Evolutionary conservation across 2,797 vertebrate species (phyloP), one percentile per base, ranked within the genome.

Genomic region (Epinephelus malabaricus): DNA sequence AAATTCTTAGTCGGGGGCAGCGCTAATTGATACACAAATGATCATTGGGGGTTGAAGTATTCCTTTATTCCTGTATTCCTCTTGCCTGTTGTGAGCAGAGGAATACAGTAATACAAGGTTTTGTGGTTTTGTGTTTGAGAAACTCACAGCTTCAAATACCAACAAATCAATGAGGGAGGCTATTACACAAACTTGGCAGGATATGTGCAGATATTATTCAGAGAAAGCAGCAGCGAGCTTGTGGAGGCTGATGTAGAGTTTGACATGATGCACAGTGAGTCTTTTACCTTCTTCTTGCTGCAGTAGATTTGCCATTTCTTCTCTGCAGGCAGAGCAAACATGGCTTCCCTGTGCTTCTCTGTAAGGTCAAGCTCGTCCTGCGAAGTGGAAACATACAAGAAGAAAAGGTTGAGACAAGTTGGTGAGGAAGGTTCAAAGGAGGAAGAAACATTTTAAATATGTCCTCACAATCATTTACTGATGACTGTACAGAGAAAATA

Each of bases 281-380:
- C 13, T 69, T 92, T 95, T 94, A 99, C 98, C 94, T 99, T 99
- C 90, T 99, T 99, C 95, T 99, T 99, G 96, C 98, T 99, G 95
- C 98, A 99, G 94, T 99, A 99, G 93, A 99, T 99, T 87, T 99
- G 98, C 98, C 98, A 99, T 94, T 99, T 99, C 94, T 99, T 99
- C 93, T 99, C 98, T 0, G 97, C 97, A 0, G 98, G 97, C 83
- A 99, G 96, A 5, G 97, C 98, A 13, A 99, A 99, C 98, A 99
- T 99, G 89, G 98, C 98, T 93, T 99, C 98, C 89, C 98, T 96
- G 94, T 99, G 98, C 91, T 99, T 99, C 94, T 99, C 98, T 7
- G 97, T 96, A 85, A 99, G 98, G 94, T 99, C 98, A 54, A 99
- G 97, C 90, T 99, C 98, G 95, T 99, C 98, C 98, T 99, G 90